phyloP scores from a whole-genome alignment of 2,888 invertebrate genomes.

The Thereva nobilitata region DNA sequence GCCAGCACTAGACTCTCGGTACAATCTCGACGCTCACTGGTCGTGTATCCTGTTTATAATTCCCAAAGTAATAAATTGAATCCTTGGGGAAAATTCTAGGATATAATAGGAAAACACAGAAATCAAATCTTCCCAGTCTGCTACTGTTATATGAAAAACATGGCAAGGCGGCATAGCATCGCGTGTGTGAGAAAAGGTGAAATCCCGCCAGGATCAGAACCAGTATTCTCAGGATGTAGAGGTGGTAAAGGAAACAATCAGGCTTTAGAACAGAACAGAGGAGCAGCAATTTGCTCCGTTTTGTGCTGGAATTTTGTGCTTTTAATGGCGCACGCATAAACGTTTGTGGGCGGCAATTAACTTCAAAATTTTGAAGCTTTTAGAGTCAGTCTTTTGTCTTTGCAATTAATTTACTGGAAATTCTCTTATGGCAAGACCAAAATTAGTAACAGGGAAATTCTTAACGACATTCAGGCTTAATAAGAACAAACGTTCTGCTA shows the following conservation, averaged over 20 bases:
- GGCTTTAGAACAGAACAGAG: constrained; percentile 1
- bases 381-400: too few relatives aligned
- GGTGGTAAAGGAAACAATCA: background rate
- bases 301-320: constrained; percentile 13
- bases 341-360: constrained; percentile 29
- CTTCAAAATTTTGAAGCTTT: constrained; percentile 15
- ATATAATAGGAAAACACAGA: constrained; percentile 24
- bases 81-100: constrained; percentile 26
- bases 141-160: background rate
- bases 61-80: constrained; percentile 33
- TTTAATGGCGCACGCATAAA: constrained; percentile 26
- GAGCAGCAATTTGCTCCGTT: constrained; percentile 22
- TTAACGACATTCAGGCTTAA: too few relatives aligned
- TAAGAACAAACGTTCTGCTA: too few relatives aligned
- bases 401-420: too few relatives aligned
- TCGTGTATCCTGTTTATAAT: constrained; percentile 22
- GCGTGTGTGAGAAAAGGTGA: constrained; percentile 1
- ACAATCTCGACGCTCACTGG: constrained; percentile 19
- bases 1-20: constrained; percentile 5
- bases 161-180: constrained; percentile 1
- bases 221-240: too few relatives aligned
- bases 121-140: constrained; percentile 18
- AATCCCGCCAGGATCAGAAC: constrained; percentile 3
- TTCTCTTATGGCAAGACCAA: too few relatives aligned
- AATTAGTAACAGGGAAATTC: too few relatives aligned